These are phyloP conservation scores for Meleagris gallopavo DNA, from an alignment of 2,113 vertebrate genomes.

Conservation along the genomic window DNA sequence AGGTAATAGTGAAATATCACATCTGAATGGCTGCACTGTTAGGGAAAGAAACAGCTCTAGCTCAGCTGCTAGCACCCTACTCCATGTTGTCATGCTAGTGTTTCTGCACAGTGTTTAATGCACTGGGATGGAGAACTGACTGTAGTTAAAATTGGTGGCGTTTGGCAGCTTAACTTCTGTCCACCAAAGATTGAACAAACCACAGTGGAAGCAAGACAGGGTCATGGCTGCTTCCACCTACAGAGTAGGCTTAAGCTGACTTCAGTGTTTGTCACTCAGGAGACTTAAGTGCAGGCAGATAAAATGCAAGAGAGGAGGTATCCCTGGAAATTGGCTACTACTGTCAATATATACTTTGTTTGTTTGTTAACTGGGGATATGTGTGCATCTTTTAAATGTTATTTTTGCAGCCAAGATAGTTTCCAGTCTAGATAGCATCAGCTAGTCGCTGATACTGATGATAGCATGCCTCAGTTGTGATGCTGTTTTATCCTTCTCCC, in stretches of 20 bases:
- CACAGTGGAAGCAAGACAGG: background rate
- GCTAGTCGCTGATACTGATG: background rate
- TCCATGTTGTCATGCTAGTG: rapidly evolving
- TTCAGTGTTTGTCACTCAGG: background rate
- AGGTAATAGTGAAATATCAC: background rate
- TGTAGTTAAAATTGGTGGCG: background rate
- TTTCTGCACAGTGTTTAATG: background rate
- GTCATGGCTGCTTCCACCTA: background rate
- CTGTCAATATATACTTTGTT: background rate
- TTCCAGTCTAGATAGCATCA: constrained; percentile 8
- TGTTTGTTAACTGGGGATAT: background rate
- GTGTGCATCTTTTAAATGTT: background rate
- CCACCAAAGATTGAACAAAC: background rate
- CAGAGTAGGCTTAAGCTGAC: background rate
- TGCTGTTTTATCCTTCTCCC: background rate
- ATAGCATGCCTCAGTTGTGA: background rate
- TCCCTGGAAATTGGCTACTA: background rate
- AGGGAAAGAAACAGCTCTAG: background rate
- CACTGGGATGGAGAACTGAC: background rate
- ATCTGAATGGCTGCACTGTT: background rate
- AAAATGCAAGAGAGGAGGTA: background rate
- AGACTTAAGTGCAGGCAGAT: constrained; percentile 13
- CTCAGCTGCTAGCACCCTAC: background rate
- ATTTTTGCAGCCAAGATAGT: background rate
- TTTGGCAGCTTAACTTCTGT: background rate